Evolutionary conservation across 2,113 vertebrate species (phyloP).

Genomic region (Poecilia latipinna): DNA sequence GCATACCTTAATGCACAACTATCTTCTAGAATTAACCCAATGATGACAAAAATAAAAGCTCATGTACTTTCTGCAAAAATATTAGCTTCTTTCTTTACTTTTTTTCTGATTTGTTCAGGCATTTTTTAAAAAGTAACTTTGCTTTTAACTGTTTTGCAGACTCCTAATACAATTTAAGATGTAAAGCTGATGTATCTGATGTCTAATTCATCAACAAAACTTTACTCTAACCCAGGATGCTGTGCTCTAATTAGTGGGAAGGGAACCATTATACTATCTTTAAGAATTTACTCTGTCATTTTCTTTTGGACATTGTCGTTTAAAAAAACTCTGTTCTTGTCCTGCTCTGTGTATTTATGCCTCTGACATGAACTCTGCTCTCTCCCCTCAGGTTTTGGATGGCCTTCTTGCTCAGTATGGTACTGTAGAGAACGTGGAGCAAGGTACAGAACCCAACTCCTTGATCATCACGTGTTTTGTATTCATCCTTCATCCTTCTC

Average conservation of each 20-base stretch:
- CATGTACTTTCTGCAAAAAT: no score
- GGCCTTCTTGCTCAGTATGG: slow-evolving; percentile 91
- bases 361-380: slow-evolving; percentile 21
- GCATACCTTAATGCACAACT: no score
- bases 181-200: neutral
- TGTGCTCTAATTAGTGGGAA: neutral
- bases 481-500: slow-evolving; percentile 18
- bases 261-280: no score
- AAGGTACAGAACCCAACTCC: slow-evolving; percentile 81
- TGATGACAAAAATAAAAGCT: no score
- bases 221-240: neutral
- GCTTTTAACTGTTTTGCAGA: neutral
- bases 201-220: neutral
- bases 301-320: neutral
- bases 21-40: no score
- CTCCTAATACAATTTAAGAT: neutral
- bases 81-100: no score
- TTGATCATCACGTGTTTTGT: slow-evolving; percentile 16
- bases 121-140: neutral
- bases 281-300: neutral
- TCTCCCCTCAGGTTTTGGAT: slow-evolving; percentile 86
- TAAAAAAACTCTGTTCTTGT: neutral
- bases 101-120: no score
- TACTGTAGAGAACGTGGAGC: slow-evolving; percentile 92
- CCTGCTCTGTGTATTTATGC: neutral